Conservation (phyloP, 2,113 vertebrate genomes). For the Myxocyprinus asiaticus region DNA sequence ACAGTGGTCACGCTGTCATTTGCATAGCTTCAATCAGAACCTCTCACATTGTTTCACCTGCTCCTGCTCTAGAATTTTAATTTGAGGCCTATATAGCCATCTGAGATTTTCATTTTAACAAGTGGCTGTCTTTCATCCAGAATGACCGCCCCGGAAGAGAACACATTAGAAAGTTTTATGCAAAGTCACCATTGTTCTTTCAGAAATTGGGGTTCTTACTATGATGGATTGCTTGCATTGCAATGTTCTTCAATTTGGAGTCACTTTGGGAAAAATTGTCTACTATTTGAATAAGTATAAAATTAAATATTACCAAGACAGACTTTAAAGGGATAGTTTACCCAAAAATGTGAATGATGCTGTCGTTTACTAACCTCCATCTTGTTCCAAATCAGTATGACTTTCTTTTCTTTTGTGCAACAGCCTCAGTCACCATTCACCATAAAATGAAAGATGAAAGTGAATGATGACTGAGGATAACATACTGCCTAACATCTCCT, state of each 20-base stretch:
- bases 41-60: constrained; percentile 18
- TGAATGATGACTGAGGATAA: too few species aligned
- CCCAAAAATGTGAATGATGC: too few species aligned
- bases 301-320: too few species aligned
- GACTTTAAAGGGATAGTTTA: too few species aligned
- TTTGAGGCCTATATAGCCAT: constrained; percentile 17
- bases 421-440: too few species aligned
- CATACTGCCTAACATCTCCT: too few species aligned
- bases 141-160: constrained; percentile 8
- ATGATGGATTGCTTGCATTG: not conserved
- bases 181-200: not conserved
- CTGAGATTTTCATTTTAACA: not conserved
- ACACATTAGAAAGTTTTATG: constrained; percentile 4
- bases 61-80: constrained; percentile 14
- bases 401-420: too few species aligned
- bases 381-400: too few species aligned
- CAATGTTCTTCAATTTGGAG: not conserved
- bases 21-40: constrained; percentile 33
- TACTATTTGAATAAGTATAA: too few species aligned
- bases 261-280: too few species aligned
- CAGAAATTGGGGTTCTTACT: not conserved
- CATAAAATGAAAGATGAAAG: too few species aligned
- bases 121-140: not conserved
- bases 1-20: constrained; percentile 12
- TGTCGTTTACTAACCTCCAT: too few species aligned